Base-by-base conservation (phyloP, 2,888 invertebrate genomes). In the Hedya salicella region DNA sequence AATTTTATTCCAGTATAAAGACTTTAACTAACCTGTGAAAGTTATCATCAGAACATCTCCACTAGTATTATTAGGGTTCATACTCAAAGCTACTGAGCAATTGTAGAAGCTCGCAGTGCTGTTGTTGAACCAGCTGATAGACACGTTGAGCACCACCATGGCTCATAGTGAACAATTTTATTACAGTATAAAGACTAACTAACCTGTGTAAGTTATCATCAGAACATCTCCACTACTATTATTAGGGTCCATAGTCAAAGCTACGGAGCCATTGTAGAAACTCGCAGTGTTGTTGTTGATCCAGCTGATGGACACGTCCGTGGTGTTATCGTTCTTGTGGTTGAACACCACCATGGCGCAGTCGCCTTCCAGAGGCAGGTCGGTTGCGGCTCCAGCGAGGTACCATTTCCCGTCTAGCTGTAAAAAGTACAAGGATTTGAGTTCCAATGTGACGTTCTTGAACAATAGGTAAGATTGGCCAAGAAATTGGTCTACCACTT, bases 351-450 rank as follows among this genome's bases (percentile, higher is more conserved):
- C 83, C 74, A 81, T 88, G 0, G 89, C 90, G 25, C 91, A 91
- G 59, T 89, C 88, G 0, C 89, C 91, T 65, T 82, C 68, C 1
- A 88, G 78, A 4, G 78, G 69, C 9, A 88, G 75, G 56, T 89
- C 87, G 0, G 88, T 82, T 0, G 91, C 87, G 0, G 86, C 79
- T 0, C 87, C 88, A 49, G 86, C 77, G 32, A 91, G 70, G 68
- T 89, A 90, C 91, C 91, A 91, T 63, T 82, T 82, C 0, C 91
- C 91, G 57, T 91, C 91, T 14, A 91, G 77, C 91, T 91, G 73
- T 3, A 8, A 42, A 48, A 42, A 50, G 46, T 30, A 50, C 3
- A 36, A 1, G 8, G 4, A 25, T 25, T 25, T 25, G n/a, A n/a
- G n/a, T n/a, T n/a, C n/a, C n/a, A n/a, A n/a, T n/a, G n/a, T n/a